Base-by-base conservation (phyloP, 2,888 invertebrate species). In the Malacosoma neustria region DNA sequence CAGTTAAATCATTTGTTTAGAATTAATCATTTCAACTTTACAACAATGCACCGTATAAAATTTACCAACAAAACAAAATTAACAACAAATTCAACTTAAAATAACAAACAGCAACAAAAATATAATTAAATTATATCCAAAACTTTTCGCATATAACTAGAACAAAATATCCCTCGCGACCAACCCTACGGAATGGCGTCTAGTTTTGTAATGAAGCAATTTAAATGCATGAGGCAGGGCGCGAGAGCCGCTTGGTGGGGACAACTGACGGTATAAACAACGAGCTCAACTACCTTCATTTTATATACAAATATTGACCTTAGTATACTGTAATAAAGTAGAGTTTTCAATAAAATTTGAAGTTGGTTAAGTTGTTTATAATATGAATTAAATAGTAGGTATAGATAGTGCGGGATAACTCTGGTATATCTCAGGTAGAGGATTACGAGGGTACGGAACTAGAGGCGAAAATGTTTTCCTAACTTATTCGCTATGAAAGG, bases 141-240 rank as follows among this genome's bases (percentile, higher is more conserved):
- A 49, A 41, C 42, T 51, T 46, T 45, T 22, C 6, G 22, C 45
- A 40, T 44, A 33, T 43, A 47, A 45, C 45, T 43, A 49, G 50
- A 55, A 49, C 51, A 41, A 51, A 40, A 48, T 50, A 54, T 56
- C 58, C 73, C 70, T 69, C 51, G 54, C 57, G 62, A 81, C 59
- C 86, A 85, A 73, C 87, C 84, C 85, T 87, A 74, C 51, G 55
- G 53, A 55, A 60, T 65, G 67, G 61, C 72, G 80, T 82, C 82
- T 82, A 80, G 75, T 73, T 75, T 80, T 63, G 76, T 87, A 87
- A 87, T 87, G 87, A 87, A 87, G 87, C 86, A 87, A 87, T 87
- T 86, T 87, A 87, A 87, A 87, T 87, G 87, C 87, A 87, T 87
- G 86, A 87, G 84, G 84, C 80, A 85, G 85, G 85, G 84, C 82